Evolutionary conservation across 1,140 invertebrate species (phyloP).

Genomic region (Drosophila ananassae): DNA sequence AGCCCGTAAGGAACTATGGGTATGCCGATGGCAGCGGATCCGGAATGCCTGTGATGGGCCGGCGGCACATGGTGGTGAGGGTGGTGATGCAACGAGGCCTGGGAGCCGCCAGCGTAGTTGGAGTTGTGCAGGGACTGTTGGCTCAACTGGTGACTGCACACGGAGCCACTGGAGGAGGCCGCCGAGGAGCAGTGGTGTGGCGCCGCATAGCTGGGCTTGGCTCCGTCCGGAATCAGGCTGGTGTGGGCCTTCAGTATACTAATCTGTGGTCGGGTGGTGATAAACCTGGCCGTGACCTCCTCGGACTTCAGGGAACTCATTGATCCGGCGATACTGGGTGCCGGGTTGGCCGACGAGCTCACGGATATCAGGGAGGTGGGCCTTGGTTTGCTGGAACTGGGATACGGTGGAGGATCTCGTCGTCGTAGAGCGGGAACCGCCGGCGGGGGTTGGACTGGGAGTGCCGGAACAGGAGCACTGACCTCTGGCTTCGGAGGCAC

Average conservation of each 20-base stretch:
- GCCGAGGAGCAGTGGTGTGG: slow-evolving; percentile 80
- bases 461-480: slow-evolving; percentile 4
- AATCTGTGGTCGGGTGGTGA: slow-evolving; percentile 88
- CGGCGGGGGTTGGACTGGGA: slow-evolving; percentile 11
- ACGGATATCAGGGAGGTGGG: slow-evolving; percentile 81
- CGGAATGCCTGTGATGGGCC: slow-evolving; percentile 57
- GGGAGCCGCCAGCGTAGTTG: slow-evolving; percentile 70
- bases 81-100: slow-evolving; percentile 64
- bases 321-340: slow-evolving; percentile 52
- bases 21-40: slow-evolving; percentile 76
- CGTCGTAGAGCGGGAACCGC: slow-evolving; percentile 46
- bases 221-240: slow-evolving; percentile 85
- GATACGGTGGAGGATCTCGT: slow-evolving; percentile 86
- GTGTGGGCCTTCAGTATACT: slow-evolving; percentile 89
- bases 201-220: slow-evolving; percentile 85
- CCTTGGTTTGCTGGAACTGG: slow-evolving; percentile 82
- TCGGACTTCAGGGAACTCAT: slow-evolving; percentile 83
- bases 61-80: slow-evolving; percentile 37
- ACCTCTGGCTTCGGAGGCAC: slow-evolving; percentile 37
- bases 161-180: slow-evolving; percentile 69
- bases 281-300: slow-evolving; percentile 88
- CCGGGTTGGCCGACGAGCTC: slow-evolving; percentile 49
- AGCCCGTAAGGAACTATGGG: slow-evolving; percentile 80
- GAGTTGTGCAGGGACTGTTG: slow-evolving; percentile 76
- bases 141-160: slow-evolving; percentile 73